Base-by-base conservation (phyloP, 2,797 vertebrate genomes). In the Myoxocephalus aenaeus region DNA sequence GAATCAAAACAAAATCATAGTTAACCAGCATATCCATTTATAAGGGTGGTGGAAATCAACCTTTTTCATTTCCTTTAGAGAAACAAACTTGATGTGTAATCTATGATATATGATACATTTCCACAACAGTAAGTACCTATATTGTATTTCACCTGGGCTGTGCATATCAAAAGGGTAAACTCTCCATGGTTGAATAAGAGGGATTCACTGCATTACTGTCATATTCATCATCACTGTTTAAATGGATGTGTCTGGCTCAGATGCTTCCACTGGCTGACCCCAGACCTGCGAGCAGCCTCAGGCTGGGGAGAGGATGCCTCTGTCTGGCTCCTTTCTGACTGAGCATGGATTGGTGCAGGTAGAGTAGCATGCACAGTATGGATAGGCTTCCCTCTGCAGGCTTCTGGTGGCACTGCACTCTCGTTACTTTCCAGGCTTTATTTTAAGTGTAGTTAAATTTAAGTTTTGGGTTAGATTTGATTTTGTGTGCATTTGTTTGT, bases 311-410 rank as follows among this genome's bases (percentile, higher is more conserved):
- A 25, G 36, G 70, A 34, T 27, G 57, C 25, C 12, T 29, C 51
- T 42, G 65, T 78, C 74, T 80, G 77, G 44, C 36, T 66, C 42
- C 64, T 58, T 69, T 40, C 38, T 36, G 59, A 29, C 34, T 20
- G 61, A 62, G n/a, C 10, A 25, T 2, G 15, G 59, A 70, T 57
- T 18, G 2, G 20, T 1, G 2, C 32, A 36, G 13, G 50, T 4
- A 4, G 10, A 1, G 3, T 1, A 3, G 4, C 10, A 22, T 25
- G 1, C 51, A 27, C 25, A 46, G 64, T 58, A 20, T 74, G 76
- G n/a, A 65, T 4, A 78, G 59, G 77, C 44, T 62, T 22, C 86
- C 88, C 83, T 78, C 90, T 89, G 63, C 81, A 77, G 88, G 74
- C n/a, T 3, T 20, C 11, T 27, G 13, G 6, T 20, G 50, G n/a